A percentile compares a stretch with the other conserved stretches of the same genome.
Conservation (phyloP, 2,797 vertebrate genomes). For the Ptychobarbus kaznakovi region DNA sequence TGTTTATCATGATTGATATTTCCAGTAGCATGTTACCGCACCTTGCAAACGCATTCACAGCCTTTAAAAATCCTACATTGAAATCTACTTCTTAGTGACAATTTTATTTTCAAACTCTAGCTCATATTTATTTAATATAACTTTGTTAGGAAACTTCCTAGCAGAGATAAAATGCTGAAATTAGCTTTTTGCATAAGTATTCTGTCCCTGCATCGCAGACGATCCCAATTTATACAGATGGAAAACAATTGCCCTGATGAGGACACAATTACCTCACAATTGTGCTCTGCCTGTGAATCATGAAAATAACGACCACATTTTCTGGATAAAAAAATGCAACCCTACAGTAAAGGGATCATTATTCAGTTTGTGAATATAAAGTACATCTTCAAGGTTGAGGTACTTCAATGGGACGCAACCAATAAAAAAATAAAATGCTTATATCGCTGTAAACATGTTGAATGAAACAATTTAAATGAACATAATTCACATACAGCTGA, state of each 20-base stretch:
- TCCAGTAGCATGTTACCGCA: background rate
- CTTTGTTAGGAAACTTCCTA: background rate
- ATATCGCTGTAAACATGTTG: background rate
- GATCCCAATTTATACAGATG: constrained; percentile 21
- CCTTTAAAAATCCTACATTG: background rate
- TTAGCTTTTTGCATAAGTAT: constrained; percentile 4
- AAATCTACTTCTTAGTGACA: background rate
- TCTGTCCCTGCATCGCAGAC: background rate
- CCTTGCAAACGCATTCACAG: background rate
- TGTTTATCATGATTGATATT: background rate
- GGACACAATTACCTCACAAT: constrained; percentile 35
- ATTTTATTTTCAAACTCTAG: background rate
- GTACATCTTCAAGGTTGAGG: background rate
- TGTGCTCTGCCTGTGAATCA: constrained; percentile 2
- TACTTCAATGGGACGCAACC: background rate
- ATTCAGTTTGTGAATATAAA: constrained; percentile 14
- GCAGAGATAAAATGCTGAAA: constrained; percentile 4
- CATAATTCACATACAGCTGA: background rate
- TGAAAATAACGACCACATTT: constrained; percentile 25
- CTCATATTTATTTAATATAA: background rate
- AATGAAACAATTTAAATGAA: background rate
- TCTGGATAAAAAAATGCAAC: background rate
- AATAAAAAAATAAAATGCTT: background rate
- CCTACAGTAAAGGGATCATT: constrained; percentile 10
- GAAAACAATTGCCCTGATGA: constrained; percentile 37